phyloP scores from a whole-genome alignment of 23 tunicate genomes.

The Trididemnum nubilum region DNA sequence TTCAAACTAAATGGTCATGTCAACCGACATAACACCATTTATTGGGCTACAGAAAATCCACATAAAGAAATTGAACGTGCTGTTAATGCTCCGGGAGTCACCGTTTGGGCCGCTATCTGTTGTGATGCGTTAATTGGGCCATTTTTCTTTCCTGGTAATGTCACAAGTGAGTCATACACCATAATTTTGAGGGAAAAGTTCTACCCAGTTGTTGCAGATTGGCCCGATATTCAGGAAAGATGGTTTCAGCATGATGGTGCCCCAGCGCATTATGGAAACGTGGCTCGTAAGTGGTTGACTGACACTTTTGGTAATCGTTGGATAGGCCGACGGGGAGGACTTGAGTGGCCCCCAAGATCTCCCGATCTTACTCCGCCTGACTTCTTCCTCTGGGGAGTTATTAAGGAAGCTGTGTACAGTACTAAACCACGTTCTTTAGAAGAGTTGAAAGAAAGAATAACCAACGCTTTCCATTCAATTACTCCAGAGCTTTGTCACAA shows the following conservation, averaged over 20 bases:
- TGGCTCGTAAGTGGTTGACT: conserved; percentile 18
- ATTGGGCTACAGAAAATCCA: background rate
- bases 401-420: conserved; percentile 20
- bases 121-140: background rate
- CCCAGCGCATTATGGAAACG: conserved; percentile 24
- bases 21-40: conserved; percentile 1
- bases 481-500: conserved; percentile 19
- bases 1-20: background rate
- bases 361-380: conserved; percentile 12
- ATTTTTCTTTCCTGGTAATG: background rate
- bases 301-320: conserved; percentile 22
- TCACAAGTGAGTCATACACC: background rate
- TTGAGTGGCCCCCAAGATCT: conserved; percentile 25
- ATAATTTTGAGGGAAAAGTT: conserved; percentile 18
- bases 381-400: conserved; percentile 18
- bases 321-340: conserved; percentile 26
- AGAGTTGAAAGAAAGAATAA: conserved; percentile 13
- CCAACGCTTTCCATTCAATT: conserved; percentile 19
- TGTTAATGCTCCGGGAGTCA: background rate
- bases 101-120: background rate
- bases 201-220: conserved; percentile 13
- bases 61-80: background rate
- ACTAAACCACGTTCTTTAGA: conserved; percentile 17
- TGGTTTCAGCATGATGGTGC: conserved; percentile 18
- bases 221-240: conserved; percentile 17